Base-by-base conservation (phyloP, 2,113 vertebrate species). In the Rhadina sibilatrix region DNA sequence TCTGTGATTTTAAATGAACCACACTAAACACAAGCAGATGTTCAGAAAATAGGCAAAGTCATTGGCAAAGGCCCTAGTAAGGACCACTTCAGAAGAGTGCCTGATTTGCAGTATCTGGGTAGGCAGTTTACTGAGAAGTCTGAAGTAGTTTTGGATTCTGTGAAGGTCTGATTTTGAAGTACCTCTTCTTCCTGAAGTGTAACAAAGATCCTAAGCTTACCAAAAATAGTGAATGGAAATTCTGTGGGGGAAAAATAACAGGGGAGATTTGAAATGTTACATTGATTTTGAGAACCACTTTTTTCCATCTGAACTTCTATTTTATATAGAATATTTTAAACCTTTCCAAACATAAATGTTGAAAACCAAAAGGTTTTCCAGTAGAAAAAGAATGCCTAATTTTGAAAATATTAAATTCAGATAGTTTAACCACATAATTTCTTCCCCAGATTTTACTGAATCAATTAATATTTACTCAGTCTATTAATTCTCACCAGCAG, bases 281-380 rank as follows among this genome's bases (percentile, higher is more conserved):
- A 2, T 11, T 60, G 71, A 57, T 69, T 88, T 95, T 38, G 27
- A 88, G 92, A 83, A 4, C 4, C 10, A 60, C 14, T 40, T 93
- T 84, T 84, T 87, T 40, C 66, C n/a, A 54, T 86, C 60, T 53
- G 59, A 86, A 27, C 6, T 61, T 92, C 38, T 83, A n/a, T n/a
- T n/a, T n/a, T n/a, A n/a, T n/a, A n/a, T n/a, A n/a, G 75, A 97
- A 71, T 10, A 46, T 74, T 87, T 91, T 53, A 87, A 93, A 71
- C 5, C 1, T 49, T 84, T 80, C 7, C 80, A 88, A 83, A 61
- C 40, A 61, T 46, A 77, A 57, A 25, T 53, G 21, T n/a, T 92
- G 23, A n/a, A 93, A 91, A 49, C 10, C 25, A 57, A 76, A 79
- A 72, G 10, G 27, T 72, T 88, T 94, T 88, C n/a, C 20, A 30